phyloP scores from a whole-genome alignment of 2,888 invertebrate genomes.

The Diarsia rubi region DNA sequence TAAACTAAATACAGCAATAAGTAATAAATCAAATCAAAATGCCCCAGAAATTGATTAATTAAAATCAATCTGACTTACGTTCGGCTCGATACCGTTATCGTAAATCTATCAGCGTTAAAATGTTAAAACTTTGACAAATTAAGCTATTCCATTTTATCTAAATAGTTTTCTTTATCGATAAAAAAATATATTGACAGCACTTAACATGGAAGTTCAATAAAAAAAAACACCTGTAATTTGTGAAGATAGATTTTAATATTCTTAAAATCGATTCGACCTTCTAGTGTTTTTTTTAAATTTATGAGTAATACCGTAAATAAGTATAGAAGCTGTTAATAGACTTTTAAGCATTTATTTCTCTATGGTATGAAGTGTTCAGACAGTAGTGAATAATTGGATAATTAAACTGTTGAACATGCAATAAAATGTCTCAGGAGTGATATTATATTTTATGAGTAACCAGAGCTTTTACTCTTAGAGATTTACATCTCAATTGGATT shows the following conservation, averaged over 20 bases:
- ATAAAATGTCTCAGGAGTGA: constrained; percentile 15
- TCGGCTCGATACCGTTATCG: constrained; percentile 58
- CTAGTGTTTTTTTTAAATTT: constrained; percentile 1
- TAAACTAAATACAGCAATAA: constrained; percentile 46
- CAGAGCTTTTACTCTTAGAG: constrained; percentile 19
- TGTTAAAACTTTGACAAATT: constrained; percentile 67
- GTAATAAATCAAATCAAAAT: constrained; percentile 62
- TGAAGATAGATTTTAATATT: constrained; percentile 31
- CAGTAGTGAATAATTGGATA: constrained; percentile 31
- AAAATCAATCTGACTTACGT: constrained; percentile 58
- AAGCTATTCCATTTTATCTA: constrained; percentile 64
- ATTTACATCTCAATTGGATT: constrained; percentile 26
- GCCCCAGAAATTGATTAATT: constrained; percentile 65
- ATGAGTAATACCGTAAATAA: neutral
- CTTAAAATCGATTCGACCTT: constrained; percentile 25
- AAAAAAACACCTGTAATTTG: constrained; percentile 21
- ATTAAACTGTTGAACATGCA: constrained; percentile 31
- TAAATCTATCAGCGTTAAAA: constrained; percentile 62
- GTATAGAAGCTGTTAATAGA: constrained; percentile 21
- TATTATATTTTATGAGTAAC: constrained; percentile 44
- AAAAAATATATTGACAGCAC: constrained; percentile 50
- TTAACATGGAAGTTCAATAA: constrained; percentile 33
- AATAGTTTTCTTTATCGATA: constrained; percentile 55
- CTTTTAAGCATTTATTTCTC: constrained; percentile 9
- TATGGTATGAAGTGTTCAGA: neutral